Evolutionary conservation across 1,140 invertebrate species (phyloP), one percentile per base, ranked within the genome.

Genomic region (Drosophila setifemur): DNA sequence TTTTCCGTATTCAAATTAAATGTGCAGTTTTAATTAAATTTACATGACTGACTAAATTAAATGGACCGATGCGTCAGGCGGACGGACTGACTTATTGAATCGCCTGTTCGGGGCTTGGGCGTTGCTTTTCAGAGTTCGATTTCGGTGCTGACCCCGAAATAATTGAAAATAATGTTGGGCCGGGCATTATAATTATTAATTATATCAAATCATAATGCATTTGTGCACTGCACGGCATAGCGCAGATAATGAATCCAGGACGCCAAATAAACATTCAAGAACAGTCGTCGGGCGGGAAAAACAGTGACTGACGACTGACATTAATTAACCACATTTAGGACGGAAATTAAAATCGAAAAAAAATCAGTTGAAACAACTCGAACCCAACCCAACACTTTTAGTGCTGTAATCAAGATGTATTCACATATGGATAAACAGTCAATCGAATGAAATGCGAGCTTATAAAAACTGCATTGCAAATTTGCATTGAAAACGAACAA

Each of bases 21-120:
- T 83, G 78, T 74, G 70, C 58, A 67, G 48, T 61, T 83, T 60
- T 85, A 85, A 85, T 85, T 83, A 83, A 83, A 83, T 85, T 85
- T 78, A 60, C 79, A 83, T 83, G 54, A 28, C 31, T 50, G 45
- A 40, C 54, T 72, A 72, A 58, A 71, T 47, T 49, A 66, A 70
- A 40, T 49, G 31, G 19, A 16, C 14, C 18, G 5, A 31, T 12
- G 28, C 25, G 31, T 29, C 25, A n/a, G 12, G n/a, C 35, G 9
- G 39, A 5, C 31, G 11, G 42, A 14, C 40, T 63, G 42, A 49
- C 61, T 64, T 66, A 40, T 49, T 64, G 61, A 25, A 23, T 7
- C 7, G 25, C 31, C 11, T 11, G 21, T 3, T 31, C 4, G 26
- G n/a, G 19, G 7, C 2, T 50, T 6, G 43, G 40, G 21, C 18